phyloP scores from a whole-genome alignment of 2,888 invertebrate species.

The Drosophila ezoana region DNA sequence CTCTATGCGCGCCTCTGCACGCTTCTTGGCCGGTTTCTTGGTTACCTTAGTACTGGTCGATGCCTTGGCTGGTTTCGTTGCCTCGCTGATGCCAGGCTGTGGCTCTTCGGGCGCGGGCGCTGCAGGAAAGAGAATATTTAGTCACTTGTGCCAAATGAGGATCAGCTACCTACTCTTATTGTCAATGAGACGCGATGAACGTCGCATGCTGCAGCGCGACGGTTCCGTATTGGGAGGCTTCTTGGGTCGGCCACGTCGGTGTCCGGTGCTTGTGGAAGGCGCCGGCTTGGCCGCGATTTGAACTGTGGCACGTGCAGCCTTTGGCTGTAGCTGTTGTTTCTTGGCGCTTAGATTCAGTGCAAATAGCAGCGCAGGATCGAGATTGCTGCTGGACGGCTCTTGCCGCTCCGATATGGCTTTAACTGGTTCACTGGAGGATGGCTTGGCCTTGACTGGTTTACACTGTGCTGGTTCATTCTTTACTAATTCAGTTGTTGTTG shows the following conservation, averaged over 20 bases:
- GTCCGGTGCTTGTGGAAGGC: slow-evolving; percentile 26
- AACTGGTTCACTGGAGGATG: not conserved
- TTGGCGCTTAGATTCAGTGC: slow-evolving; percentile 83
- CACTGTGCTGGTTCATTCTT: not conserved
- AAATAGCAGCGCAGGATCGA: slow-evolving; percentile 77
- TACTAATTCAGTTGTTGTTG: not conserved
- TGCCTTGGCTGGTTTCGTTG: not conserved
- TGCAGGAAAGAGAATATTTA: slow-evolving; percentile 1
- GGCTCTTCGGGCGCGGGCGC: slow-evolving; percentile 36
- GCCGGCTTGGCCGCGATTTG: slow-evolving; percentile 75
- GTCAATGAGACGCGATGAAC: slow-evolving; percentile 59
- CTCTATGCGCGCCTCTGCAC: slow-evolving; percentile 52
- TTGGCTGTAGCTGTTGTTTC: slow-evolving; percentile 56
- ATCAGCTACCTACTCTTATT: slow-evolving; percentile 46
- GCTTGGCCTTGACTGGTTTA: slow-evolving; percentile 2
- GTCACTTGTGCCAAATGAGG: not conserved
- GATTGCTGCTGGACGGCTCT: slow-evolving; percentile 36
- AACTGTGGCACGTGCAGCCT: slow-evolving; percentile 54
- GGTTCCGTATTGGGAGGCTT: slow-evolving; percentile 32
- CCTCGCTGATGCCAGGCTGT: not conserved
- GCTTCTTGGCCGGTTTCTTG: slow-evolving; percentile 67
- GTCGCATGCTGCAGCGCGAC: slow-evolving; percentile 40
- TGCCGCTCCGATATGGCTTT: not conserved
- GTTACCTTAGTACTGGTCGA: slow-evolving; percentile 29
- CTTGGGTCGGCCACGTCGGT: slow-evolving; percentile 66